Base-by-base conservation (phyloP, 2,113 vertebrate genomes). In the Tiliqua scincoides region DNA sequence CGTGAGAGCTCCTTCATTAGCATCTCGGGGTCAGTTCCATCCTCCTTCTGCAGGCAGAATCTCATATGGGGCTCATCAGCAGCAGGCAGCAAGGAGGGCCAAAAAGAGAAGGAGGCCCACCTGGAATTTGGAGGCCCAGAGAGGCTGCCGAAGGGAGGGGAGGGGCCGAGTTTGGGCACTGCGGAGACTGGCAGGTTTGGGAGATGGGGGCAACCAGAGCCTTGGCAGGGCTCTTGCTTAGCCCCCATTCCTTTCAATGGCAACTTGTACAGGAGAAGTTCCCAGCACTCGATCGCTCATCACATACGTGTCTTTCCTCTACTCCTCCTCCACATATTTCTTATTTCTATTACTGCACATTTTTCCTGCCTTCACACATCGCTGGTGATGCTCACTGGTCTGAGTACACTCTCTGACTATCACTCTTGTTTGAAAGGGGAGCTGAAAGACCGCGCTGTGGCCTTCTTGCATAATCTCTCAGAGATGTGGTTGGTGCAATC, bases 41-140 rank as follows among this genome's bases (percentile, higher is more conserved):
- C 92, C 90, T 61, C n/a, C 91, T 91, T 75, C 89, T 61, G 63
- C 6, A 15, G 90, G 63, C 52, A 81, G 90, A 91, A 92, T 6
- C 84, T 48, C 63, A 62, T 78, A 86, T 84, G 88, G 3, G 32
- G 10, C n/a, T 76, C 23, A 9, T 89, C 67, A 71, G 52, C 52
- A 54, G 52, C 52, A 54, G n/a, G 52, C 52, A 54, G 52, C 52
- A 12, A 12, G 52, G 52, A 54, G 52, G 6, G 52, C 6, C 12
- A 54, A 54, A 54, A 54, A 54, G 12, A 54, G 12, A 12, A n/a
- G n/a, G n/a, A n/a, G n/a, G n/a, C n/a, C n/a, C n/a, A n/a, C n/a
- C n/a, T n/a, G n/a, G n/a, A n/a, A n/a, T n/a, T n/a, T n/a, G n/a
- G n/a, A n/a, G n/a, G n/a, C 52, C 6, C 6, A 54, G 52, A 54